Conservation (phyloP, 2,797 vertebrate species). For the Diceros bicornis region DNA sequence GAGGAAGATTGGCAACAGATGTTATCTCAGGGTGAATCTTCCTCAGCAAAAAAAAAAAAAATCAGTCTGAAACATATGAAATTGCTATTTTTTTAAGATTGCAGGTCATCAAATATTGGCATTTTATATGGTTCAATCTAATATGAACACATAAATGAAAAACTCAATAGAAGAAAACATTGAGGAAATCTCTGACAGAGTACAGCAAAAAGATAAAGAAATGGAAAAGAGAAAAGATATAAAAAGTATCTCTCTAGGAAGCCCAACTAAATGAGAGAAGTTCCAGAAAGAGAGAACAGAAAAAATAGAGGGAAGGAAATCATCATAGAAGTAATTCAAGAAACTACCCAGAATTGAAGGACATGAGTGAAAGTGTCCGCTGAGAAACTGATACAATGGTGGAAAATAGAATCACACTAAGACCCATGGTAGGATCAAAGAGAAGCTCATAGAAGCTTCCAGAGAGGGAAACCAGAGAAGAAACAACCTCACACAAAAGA, state of each 20-base stretch:
- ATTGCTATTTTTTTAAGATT: background rate
- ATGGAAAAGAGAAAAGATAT: background rate
- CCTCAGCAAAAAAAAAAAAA: no score
- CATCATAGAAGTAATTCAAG: background rate
- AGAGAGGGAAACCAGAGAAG: background rate
- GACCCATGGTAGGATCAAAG: background rate
- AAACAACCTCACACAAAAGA: background rate
- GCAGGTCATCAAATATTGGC: background rate
- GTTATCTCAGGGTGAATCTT: no score
- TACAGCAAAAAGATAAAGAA: background rate
- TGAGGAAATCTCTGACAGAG: background rate
- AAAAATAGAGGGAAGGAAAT: background rate
- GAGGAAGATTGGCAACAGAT: no score
- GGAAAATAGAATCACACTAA: background rate
- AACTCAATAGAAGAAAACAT: background rate
- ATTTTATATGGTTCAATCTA: background rate
- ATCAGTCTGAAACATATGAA: background rate
- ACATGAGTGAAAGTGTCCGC: background rate
- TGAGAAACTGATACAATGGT: background rate
- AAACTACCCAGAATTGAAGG: background rate
- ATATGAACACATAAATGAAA: constrained; percentile 1
- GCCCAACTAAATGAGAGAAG: background rate
- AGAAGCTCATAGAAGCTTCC: background rate
- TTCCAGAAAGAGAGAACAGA: background rate
- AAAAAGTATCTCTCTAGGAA: background rate